Evolutionary conservation across 1,140 invertebrate species (phyloP), one percentile per base, ranked within the genome.

Genomic region (Leguminivora glycinivorella): DNA sequence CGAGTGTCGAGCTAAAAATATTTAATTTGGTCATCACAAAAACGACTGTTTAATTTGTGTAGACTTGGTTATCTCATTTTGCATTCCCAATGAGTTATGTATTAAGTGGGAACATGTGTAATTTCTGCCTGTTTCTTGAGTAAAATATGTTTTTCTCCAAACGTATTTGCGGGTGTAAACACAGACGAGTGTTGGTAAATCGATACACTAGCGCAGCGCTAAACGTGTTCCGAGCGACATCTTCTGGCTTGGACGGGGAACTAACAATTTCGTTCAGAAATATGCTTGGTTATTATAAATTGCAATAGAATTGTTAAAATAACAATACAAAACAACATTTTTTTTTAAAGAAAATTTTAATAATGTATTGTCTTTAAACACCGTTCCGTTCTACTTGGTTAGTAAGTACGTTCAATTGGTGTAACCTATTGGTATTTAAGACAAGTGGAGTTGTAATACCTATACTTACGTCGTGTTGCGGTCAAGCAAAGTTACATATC

Each of bases 201-300:
- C 89, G 86, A 91, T 91, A 90, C 69, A 81, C 71, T 83, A 87
- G 87, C 89, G 88, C 88, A 89, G 79, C 83, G 83, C 82, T 82
- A 81, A 81, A 83, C 84, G 67, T 70, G 72, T 60, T 31, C 70
- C 58, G 25, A 9, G 72, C 78, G 88, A 82, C 88, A 89, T 89
- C 87, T 89, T 72, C 25, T 31, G 67, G 56, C 14, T 10, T 22
- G 29, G 43, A 58, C 19, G 5, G 56, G 7, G 38, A 58, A 22
- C 4, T 34, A 19, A 22, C 1, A 67, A 43, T 40, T 67, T 67
- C 47, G 72, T 71, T 71, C 56, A 24, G 31, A 63, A 72, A 69
- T 66, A 12, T 38, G 52, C 31, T 29, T 14, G 9, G 22, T 56
- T 56, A 4, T 24, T n/a, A 43, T 43, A 17, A 43, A 43, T 2